phyloP scores from a whole-genome alignment of 2,888 invertebrate species.

The Melangyna quadrimaculata region DNA sequence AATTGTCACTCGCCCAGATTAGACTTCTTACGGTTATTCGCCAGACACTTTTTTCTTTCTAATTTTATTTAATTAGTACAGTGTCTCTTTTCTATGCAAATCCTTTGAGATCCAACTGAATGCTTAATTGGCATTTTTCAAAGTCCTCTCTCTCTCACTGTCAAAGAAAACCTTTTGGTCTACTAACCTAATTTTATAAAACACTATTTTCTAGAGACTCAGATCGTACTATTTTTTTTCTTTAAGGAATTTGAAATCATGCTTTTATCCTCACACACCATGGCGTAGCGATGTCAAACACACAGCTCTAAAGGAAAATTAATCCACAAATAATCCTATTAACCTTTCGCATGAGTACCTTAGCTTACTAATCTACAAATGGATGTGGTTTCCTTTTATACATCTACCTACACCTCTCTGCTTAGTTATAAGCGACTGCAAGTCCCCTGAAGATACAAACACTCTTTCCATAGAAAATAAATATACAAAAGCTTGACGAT shows the following conservation, averaged over 20 bases:
- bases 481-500: background rate
- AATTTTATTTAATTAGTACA: background rate
- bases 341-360: constrained; percentile 44
- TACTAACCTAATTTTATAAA: constrained; percentile 2
- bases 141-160: background rate
- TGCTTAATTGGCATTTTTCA: constrained; percentile 8
- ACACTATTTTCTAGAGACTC: background rate
- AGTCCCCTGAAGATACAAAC: constrained; percentile 13
- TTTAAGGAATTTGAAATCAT: background rate
- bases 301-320: background rate
- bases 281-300: background rate
- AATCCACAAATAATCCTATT: constrained; percentile 44
- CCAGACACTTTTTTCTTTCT: background rate
- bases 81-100: background rate
- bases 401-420: background rate
- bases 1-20: background rate
- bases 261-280: background rate
- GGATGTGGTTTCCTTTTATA: constrained; percentile 26
- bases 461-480: background rate
- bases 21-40: too few species aligned
- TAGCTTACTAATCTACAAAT: constrained; percentile 39
- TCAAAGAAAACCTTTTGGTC: background rate
- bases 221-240: background rate
- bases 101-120: background rate
- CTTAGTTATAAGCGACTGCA: background rate